Conservation (phyloP, 2,797 vertebrate species). For the Myotis vivesi region DNA sequence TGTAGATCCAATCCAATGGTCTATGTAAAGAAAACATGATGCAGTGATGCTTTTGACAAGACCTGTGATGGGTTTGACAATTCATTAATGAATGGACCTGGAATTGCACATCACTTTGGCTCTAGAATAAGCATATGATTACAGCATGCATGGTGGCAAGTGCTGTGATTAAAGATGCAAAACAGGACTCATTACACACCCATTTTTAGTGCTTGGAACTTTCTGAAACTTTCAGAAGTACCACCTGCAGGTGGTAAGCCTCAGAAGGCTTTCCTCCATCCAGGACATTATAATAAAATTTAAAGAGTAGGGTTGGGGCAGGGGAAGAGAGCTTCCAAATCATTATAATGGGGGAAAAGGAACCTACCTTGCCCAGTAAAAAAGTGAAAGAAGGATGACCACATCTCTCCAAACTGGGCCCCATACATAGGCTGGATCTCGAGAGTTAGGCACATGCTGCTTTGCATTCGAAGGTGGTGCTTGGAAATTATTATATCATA, state of each 20-base stretch:
- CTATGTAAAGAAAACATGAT: not conserved
- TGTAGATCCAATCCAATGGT: not conserved
- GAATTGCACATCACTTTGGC: conserved; percentile 48
- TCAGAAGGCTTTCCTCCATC: not conserved
- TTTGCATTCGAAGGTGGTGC: not conserved
- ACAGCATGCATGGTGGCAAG: conserved; percentile 43
- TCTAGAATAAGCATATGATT: conserved; percentile 60
- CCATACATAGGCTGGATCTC: not conserved
- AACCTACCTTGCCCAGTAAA: not conserved
- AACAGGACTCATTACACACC: conserved; percentile 55
- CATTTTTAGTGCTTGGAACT: conserved; percentile 60
- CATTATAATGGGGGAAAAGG: not conserved
- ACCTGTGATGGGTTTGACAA: conserved; percentile 38
- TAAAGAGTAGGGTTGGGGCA: not conserved
- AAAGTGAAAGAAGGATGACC: not conserved
- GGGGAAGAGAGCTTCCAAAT: not conserved
- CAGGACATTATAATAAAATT: not conserved
- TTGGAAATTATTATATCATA: conserved; percentile 7
- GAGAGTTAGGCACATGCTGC: not conserved
- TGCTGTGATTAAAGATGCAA: conserved; percentile 71
- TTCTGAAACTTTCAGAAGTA: conserved; percentile 63
- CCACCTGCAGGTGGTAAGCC: conserved; percentile 46
- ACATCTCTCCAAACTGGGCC: not conserved
- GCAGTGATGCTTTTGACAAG: conserved; percentile 35
- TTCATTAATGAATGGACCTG: conserved; percentile 64